These are phyloP conservation scores for Halcyon leucocephala DNA, from an alignment of 2,797 vertebrate genomes.

Conservation along the genomic window DNA sequence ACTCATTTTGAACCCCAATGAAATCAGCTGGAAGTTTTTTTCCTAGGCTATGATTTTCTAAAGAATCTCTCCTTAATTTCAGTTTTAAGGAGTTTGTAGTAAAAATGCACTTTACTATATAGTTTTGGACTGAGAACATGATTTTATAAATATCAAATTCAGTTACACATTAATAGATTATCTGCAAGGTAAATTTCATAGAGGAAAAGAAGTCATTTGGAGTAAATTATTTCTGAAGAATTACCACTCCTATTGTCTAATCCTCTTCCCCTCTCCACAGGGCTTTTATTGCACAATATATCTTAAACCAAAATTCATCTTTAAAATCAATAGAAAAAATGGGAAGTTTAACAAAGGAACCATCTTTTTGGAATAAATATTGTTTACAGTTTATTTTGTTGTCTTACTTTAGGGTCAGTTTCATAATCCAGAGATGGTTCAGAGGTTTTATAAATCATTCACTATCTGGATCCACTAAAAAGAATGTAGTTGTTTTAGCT, in stretches of 20 bases:
- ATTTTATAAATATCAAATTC: background rate
- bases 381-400: slow-evolving; percentile 5
- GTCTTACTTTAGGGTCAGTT: slow-evolving; percentile 57
- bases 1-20: background rate
- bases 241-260: background rate
- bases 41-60: background rate
- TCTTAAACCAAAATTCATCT: slow-evolving; percentile 4
- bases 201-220: background rate
- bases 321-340: slow-evolving; percentile 31
- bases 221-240: background rate
- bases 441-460: slow-evolving; percentile 67
- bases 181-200: background rate
- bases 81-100: background rate
- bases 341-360: background rate
- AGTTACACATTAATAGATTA: background rate
- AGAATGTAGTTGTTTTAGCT: slow-evolving; percentile 43
- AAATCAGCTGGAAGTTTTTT: background rate
- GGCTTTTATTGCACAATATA: background rate
- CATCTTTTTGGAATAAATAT: background rate
- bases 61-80: background rate
- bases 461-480: slow-evolving; percentile 64
- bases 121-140: background rate
- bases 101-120: background rate
- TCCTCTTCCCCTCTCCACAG: background rate
- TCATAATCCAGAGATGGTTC: slow-evolving; percentile 70